Evolutionary conservation across 2,888 invertebrate genomes (phyloP), one percentile per base, ranked within the genome.

Genomic region (Ichneumoninae sp.): DNA sequence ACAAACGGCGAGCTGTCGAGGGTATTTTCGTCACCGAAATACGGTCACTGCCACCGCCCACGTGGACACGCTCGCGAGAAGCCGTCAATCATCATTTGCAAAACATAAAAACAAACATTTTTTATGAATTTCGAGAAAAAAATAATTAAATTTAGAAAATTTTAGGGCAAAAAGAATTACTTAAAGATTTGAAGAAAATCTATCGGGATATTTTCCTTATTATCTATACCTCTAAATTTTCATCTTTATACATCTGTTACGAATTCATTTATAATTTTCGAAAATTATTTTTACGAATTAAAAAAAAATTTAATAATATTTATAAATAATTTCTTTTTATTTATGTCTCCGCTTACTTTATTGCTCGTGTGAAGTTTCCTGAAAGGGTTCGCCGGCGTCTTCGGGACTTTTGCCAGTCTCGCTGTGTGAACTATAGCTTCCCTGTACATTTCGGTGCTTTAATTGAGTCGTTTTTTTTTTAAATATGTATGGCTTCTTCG

Each of bases 41-140:
- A 85, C 89, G 88, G 88, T 88, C 89, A 89, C 87, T 90, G 89
- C 85, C 88, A 86, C 83, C 87, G 88, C 86, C 88, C 89, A 90
- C 89, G 90, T 90, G 90, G 88, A 63, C 26, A 40, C 44, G 60
- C 57, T 66, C 66, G 52, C 81, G 83, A 63, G 69, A 65, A 47
- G 52, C n/a, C 36, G 69, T 73, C 76, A 78, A 81, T 73, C 50
- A 60, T 13, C 30, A 26, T 30, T 60, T 16, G 5, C 26, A 40
- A 40, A 40, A 10, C 0, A 54, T 1, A 54, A 54, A 54, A 54
- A 54, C 10, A n/a, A 57, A 26, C 1, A 33, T 6, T 33, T 30
- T 30, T 5, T 0, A 60, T 13, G 26, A 60, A 60, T 60, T 30
- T 26, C 33, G 33, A 40, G 1, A 63, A 30, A 26, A 2, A 10